Base-by-base conservation (phyloP, 64 coral and sea anemone genomes). In the Cladopsammia gracilis region DNA sequence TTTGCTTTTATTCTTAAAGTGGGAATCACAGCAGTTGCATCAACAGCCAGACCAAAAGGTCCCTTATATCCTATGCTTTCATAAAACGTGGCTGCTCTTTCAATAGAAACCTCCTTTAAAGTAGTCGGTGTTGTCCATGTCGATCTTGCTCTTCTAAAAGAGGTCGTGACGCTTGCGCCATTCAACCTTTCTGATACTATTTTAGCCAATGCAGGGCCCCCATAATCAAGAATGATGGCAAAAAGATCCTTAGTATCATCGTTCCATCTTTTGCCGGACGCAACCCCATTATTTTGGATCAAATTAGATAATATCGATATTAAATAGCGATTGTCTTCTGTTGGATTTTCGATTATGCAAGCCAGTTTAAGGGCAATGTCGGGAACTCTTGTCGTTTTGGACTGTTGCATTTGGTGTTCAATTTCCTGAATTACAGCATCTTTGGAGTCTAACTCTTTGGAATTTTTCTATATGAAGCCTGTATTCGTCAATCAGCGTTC, bases 161-260 rank as follows among this genome's bases (percentile, higher is more conserved):
- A 24, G 75, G 75, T 77, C 52, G 0, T 24, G n/a, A 77, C 0
- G 22, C 75, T 77, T 56, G 75, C n/a, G 1, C 75, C 75, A 24
- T 25, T 25, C 18, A 77, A 25, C 11, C 50, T 77, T 25, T 77
- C 49, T 56, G 20, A 57, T 25, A 77, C 22, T 3, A 56, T 77
- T 77, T 57, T 77, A 25, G 22, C 49, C 7, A 56, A 25, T 3
- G 75, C 49, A 23, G 20, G 75, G 1, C 91, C 91, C 47, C 91
- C 91, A 68, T 93, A 93, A 79, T 93, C 83, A 58, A 93, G 62
- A 81, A 87, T 73, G 14, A 70, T 87, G 16, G 91, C 83, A 87
- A 93, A 93, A 43, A 93, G 34, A 54, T 75, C 66, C 45, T 93
- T 87, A 25, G 84, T 82, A 52, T 86, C 80, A 64, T 86, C 79